phyloP scores from a whole-genome alignment of 2,888 invertebrate species.

The Polymixis flavicincta region DNA sequence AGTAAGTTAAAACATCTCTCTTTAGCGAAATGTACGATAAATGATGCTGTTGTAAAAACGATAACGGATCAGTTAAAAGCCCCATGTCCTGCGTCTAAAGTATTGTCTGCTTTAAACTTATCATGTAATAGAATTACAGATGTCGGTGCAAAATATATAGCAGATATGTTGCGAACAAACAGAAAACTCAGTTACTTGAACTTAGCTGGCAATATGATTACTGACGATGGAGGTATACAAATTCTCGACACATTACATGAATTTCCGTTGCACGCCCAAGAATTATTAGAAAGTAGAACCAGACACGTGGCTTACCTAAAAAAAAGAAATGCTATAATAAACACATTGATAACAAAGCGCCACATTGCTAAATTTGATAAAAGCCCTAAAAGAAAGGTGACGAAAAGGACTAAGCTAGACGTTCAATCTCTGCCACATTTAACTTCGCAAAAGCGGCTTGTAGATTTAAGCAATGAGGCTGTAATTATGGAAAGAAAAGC shows the following conservation, averaged over 20 bases:
- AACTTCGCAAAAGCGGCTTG: accelerated
- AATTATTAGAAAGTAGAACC: neutral
- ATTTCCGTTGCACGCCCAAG: slow-evolving; percentile 55
- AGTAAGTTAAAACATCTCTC: slow-evolving; percentile 74
- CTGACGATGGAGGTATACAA: slow-evolving; percentile 72
- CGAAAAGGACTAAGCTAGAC: neutral
- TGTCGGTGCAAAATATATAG: slow-evolving; percentile 72
- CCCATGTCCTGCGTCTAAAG: slow-evolving; percentile 72
- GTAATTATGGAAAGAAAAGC: slow-evolving; percentile 70
- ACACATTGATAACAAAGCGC: accelerated
- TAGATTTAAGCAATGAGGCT: accelerated
- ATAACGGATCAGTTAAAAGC: slow-evolving; percentile 69
- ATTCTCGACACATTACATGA: slow-evolving; percentile 67
- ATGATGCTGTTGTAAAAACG: slow-evolving; percentile 70
- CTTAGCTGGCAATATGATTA: slow-evolving; percentile 76
- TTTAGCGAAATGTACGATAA: slow-evolving; percentile 76
- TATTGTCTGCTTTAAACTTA: slow-evolving; percentile 74
- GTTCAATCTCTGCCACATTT: accelerated
- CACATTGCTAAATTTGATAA: neutral
- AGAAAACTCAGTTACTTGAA: slow-evolving; percentile 78
- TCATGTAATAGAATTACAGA: slow-evolving; percentile 80
- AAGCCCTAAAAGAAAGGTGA: neutral
- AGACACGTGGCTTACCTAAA: neutral
- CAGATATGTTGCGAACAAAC: slow-evolving; percentile 74
- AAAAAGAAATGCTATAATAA: neutral